Percentiles rank a stretch among this genome's conserved stretches.
Evolutionary conservation across 2,113 vertebrate genomes (phyloP).

Genomic region (Gasterosteus nipponicus): DNA sequence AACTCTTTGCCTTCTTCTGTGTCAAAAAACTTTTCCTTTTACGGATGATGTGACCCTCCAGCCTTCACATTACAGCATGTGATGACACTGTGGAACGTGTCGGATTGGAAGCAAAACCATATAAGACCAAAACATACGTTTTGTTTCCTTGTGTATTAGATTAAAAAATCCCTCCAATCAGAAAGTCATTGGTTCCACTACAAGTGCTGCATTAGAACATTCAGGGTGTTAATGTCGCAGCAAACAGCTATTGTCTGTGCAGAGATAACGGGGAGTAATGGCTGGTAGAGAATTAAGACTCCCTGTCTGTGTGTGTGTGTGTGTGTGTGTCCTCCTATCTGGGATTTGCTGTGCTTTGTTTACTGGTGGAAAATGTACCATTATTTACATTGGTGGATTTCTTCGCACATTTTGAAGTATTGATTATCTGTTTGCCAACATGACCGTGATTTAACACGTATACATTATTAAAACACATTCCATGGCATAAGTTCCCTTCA

Average conservation of each 20-base stretch:
- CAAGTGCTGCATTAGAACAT: too few relatives aligned
- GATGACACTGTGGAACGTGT: not conserved
- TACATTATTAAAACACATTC: not conserved
- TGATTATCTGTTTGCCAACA: too few relatives aligned
- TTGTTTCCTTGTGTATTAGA: not conserved
- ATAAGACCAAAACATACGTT: not conserved
- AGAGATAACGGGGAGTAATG: too few relatives aligned
- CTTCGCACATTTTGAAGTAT: too few relatives aligned
- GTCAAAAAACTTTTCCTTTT: not conserved
- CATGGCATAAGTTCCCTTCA: not conserved
- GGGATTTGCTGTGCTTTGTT: too few relatives aligned
- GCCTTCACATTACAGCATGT: not conserved
- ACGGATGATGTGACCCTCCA: not conserved
- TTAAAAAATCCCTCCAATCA: not conserved
- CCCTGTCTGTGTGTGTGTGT: too few relatives aligned
- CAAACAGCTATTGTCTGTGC: too few relatives aligned
- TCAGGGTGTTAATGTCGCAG: too few relatives aligned
- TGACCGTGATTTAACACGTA: not conserved
- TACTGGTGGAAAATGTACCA: too few relatives aligned
- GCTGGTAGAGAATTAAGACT: too few relatives aligned
- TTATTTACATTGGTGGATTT: too few relatives aligned
- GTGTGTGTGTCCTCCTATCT: too few relatives aligned
- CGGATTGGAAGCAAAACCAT: not conserved
- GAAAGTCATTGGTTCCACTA: conserved; percentile 7
- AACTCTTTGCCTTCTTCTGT: not conserved